Conservation (phyloP, 2,113 vertebrate genomes). For the Anhinga rufa region DNA sequence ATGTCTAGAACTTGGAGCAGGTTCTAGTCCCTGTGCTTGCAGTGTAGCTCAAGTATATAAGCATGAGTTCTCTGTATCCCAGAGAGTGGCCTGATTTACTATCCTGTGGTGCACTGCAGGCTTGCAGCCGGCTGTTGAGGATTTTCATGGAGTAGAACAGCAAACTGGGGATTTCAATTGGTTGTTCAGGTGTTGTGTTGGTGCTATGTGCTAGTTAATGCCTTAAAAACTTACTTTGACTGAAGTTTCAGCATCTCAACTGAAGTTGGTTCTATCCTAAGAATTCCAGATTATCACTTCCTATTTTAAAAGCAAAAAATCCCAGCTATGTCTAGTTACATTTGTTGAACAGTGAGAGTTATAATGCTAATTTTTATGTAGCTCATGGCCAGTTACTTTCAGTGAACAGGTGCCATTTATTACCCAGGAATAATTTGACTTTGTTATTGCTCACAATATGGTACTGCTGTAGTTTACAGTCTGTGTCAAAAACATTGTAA, state of each 20-base stretch:
- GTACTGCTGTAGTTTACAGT: not conserved
- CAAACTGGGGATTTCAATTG: not conserved
- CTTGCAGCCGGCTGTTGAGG: not conserved
- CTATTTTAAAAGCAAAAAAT: not conserved
- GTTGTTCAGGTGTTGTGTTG: not conserved
- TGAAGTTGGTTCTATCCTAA: not conserved
- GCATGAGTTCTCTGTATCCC: not conserved
- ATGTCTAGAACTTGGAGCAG: not conserved
- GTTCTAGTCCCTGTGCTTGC: not conserved
- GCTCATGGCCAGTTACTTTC: not conserved
- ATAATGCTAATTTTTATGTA: not conserved
- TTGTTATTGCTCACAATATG: not conserved
- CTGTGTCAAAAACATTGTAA: not conserved
- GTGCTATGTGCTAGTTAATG: not conserved
- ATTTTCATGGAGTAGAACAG: not conserved
- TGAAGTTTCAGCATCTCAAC: not conserved
- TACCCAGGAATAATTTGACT: not conserved
- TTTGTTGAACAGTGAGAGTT: not conserved
- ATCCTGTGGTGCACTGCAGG: not conserved
- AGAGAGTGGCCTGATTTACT: not conserved
- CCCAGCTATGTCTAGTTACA: not conserved
- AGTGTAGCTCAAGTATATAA: not conserved
- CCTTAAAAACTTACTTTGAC: not conserved
- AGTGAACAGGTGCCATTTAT: not conserved
- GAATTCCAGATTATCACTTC: not conserved